Conservation (phyloP, 2,113 vertebrate genomes). For the Scomber colias region DNA sequence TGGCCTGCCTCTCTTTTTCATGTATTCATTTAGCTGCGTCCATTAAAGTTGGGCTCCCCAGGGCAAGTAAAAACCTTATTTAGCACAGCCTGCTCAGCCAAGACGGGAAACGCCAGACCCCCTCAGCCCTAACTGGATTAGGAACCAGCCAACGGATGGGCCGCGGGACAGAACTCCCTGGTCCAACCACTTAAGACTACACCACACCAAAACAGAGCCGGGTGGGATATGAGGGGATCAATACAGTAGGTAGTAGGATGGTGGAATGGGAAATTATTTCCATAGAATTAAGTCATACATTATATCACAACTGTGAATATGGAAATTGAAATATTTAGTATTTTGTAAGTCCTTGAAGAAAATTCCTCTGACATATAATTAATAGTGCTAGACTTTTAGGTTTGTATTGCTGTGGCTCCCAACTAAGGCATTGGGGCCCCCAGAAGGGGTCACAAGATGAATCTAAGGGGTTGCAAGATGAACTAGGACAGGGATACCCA, state of each 20-base stretch:
- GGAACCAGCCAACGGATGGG: constrained; percentile 84
- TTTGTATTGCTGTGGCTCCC: not conserved
- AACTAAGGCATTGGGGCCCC: too few species aligned
- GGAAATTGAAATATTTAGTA: not conserved
- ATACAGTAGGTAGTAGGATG: constrained; percentile 6
- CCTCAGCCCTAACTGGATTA: constrained; percentile 84
- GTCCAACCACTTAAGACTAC: constrained; percentile 76
- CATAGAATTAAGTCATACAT: constrained; percentile 37
- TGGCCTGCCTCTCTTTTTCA: constrained; percentile 63
- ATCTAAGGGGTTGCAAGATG: too few species aligned
- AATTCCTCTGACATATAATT: not conserved
- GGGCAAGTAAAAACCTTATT: constrained; percentile 85
- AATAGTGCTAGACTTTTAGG: not conserved
- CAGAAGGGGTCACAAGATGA: too few species aligned
- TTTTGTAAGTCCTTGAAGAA: not conserved
- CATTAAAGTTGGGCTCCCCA: constrained; percentile 84
- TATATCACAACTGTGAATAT: too few species aligned
- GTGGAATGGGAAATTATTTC: constrained; percentile 45
- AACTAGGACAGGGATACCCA: too few species aligned
- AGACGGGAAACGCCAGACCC: constrained; percentile 84
- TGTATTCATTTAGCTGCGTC: constrained; percentile 80
- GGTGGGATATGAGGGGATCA: constrained; percentile 44
- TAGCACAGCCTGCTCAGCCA: constrained; percentile 80
- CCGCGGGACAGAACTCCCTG: constrained; percentile 81
- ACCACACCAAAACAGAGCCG: constrained; percentile 58